Evolutionary conservation across 1,140 invertebrate genomes (phyloP).

Genomic region (Probaryconus sp.): DNA sequence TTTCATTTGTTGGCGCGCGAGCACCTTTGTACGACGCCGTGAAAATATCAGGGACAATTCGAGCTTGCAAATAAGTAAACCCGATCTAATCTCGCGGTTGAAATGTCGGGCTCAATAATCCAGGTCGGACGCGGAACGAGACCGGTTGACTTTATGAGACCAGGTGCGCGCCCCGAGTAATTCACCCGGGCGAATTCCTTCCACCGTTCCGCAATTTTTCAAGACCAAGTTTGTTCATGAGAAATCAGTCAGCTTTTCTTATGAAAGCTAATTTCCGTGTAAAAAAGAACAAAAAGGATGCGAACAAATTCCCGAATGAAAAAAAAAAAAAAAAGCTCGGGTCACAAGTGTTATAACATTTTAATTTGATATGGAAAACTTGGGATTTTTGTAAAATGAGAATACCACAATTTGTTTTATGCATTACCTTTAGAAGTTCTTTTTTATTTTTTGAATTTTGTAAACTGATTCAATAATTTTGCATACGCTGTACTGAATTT

Average conservation of each 20-base stretch:
- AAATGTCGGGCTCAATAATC: slow-evolving; percentile 47
- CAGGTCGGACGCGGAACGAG: neutral
- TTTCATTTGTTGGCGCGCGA: slow-evolving; percentile 22
- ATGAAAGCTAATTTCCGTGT: slow-evolving; percentile 9
- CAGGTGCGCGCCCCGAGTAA: slow-evolving; percentile 20
- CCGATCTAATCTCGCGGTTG: slow-evolving; percentile 46
- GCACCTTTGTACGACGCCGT: slow-evolving; percentile 6
- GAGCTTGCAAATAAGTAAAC: slow-evolving; percentile 40
- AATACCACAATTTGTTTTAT: too few species aligned
- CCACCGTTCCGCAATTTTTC: slow-evolving; percentile 1
- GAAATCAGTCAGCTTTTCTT: slow-evolving; percentile 23
- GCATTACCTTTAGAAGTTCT: too few species aligned
- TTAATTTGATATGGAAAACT: too few species aligned
- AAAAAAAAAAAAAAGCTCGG: too few species aligned
- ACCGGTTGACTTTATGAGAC: slow-evolving; percentile 32
- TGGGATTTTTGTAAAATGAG: too few species aligned
- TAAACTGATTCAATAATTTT: too few species aligned
- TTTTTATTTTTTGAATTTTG: too few species aligned
- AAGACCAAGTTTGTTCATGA: slow-evolving; percentile 1
- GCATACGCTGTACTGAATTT: too few species aligned
- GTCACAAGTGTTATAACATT: too few species aligned
- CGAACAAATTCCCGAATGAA: too few species aligned
- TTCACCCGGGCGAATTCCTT: slow-evolving; percentile 13
- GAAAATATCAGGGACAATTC: slow-evolving; percentile 14
- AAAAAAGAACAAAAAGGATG: neutral